These are phyloP conservation scores for Synergus japonicus DNA, from an alignment of 2,888 invertebrate species.

Conservation along the genomic window DNA sequence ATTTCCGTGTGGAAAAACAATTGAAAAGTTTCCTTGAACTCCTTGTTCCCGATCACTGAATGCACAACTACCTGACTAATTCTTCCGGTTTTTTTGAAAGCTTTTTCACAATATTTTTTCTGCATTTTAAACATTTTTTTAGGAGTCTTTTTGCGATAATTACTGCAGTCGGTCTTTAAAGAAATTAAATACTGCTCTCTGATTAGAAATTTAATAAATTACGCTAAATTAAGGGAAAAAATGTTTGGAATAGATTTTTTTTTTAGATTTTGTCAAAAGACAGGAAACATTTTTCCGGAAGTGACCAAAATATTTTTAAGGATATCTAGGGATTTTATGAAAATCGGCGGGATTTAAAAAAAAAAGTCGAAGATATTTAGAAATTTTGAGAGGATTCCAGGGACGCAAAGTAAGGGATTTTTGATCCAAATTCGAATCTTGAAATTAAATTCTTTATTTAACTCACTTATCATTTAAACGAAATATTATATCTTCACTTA, in stretches of 20 bases:
- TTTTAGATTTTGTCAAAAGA: not conserved
- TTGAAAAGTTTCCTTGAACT: conserved; percentile 34
- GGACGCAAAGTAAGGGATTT: too few relatives aligned
- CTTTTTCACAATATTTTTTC: not conserved
- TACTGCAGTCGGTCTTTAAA: not conserved
- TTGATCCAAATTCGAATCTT: too few relatives aligned
- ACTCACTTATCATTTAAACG: too few relatives aligned
- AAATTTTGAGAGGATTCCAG: too few relatives aligned
- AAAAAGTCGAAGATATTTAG: too few relatives aligned
- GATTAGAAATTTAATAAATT: not conserved
- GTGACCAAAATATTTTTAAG: too few relatives aligned
- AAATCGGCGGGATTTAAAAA: too few relatives aligned
- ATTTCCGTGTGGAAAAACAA: conserved; percentile 13
- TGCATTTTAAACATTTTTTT: not conserved
- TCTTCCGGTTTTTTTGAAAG: conserved; percentile 6
- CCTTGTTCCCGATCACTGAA: conserved; percentile 35
- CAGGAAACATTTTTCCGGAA: too few relatives aligned
- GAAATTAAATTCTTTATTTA: too few relatives aligned
- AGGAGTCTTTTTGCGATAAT: not conserved
- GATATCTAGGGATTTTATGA: too few relatives aligned
- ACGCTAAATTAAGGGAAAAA: not conserved
- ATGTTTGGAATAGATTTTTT: not conserved
- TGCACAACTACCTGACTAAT: not conserved
- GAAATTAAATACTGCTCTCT: not conserved
- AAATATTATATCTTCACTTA: too few relatives aligned